phyloP scores from a whole-genome alignment of 2,888 invertebrate genomes.

The Caenorhabditis angaria region DNA sequence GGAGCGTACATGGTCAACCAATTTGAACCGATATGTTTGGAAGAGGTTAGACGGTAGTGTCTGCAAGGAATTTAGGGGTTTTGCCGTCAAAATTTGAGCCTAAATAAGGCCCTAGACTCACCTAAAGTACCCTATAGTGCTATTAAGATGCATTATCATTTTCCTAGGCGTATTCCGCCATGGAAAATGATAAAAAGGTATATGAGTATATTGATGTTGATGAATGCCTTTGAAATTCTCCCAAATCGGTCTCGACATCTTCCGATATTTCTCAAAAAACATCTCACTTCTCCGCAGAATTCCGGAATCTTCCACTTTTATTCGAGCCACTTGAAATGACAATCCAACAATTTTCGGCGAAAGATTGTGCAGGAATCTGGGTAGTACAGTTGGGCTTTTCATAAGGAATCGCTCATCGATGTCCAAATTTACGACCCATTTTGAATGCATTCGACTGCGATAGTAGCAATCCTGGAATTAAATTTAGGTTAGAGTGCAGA shows the following conservation, averaged over 20 bases:
- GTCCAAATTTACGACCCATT: conserved; percentile 19
- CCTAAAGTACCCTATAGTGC: neutral
- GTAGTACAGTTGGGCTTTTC: neutral
- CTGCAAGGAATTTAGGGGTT: neutral
- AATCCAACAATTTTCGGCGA: neutral
- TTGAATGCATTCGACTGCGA: conserved; percentile 11
- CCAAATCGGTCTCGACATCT: neutral
- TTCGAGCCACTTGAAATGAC: neutral
- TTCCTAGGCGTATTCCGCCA: neutral
- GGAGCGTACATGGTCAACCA: neutral
- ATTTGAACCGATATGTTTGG: neutral
- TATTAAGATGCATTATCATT: neutral
- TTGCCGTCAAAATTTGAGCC: no score
- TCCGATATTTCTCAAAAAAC: neutral
- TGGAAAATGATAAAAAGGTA: neutral
- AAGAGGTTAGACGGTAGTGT: neutral
- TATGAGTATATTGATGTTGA: neutral
- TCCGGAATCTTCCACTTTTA: neutral
- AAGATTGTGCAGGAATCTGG: no score
- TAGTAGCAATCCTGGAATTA: conserved; percentile 14
- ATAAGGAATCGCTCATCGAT: conserved; percentile 18
- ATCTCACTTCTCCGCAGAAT: neutral
- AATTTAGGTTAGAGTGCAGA: neutral
- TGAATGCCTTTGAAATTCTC: neutral
- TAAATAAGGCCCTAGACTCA: neutral